Base-by-base conservation (phyloP, 2,797 vertebrate species). In the Loriculus beryllinus region DNA sequence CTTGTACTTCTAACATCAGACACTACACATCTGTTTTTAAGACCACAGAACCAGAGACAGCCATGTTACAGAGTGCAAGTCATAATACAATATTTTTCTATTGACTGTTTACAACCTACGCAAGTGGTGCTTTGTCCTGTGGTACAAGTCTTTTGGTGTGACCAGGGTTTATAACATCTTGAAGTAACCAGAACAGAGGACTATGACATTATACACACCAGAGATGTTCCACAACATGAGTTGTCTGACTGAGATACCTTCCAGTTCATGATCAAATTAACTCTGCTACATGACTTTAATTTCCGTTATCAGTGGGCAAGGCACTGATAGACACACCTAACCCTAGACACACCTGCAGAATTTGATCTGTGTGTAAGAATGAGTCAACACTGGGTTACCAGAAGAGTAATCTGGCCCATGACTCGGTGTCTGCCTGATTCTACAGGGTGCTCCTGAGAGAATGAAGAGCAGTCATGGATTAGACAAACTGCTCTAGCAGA, bases 131-230 rank as follows among this genome's bases (percentile, higher is more conserved):
- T 74, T 12, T 72, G 48, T 65, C 39, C n/a, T 81, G 29, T 6
- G 19, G 29, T 26, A 82, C 9, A 49, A 65, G 15, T 42, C 59
- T 49, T 74, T 49, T 33, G 22, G 14, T 49, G 12, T 20, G 26
- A 86, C 9, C 35, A 39, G 25, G 0, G 0, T 39, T 63, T 42
- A 59, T 47, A 62, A 16, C 10, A 7, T 49, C 52, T 5, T n/a
- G 25, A 83, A 33, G 40, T 35, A 57, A 60, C 12, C 12, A 4
- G 12, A 64, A 40, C 8, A 65, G 47, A 57, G 20, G 5, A 48
- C 72, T 51, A 59, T 6, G 37, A 8, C 54, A 64, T 14, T n/a
- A 40, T 26, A 49, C 8, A 39, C 7, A 43, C 16, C 31, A 72
- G 33, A 79, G 43, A 42, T 6, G 8, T 28, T 60, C 28, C 26